These are phyloP conservation scores for Poliocrania exsul DNA, from an alignment of 2,797 vertebrate genomes.

Conservation along the genomic window DNA sequence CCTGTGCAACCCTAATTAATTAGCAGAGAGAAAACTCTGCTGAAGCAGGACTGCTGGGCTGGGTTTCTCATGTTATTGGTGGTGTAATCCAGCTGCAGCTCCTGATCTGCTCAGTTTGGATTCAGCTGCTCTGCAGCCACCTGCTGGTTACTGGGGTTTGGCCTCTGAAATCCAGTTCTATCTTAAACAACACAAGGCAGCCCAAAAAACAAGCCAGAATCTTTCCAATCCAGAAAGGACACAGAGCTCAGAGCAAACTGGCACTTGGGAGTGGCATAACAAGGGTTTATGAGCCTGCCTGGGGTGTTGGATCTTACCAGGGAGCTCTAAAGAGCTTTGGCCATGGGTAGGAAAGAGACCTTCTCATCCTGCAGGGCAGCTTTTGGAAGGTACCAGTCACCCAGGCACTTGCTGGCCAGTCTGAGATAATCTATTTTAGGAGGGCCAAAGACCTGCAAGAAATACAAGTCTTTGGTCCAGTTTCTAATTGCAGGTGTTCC, in stretches of 20 bases:
- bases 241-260: neutral
- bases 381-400: neutral
- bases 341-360: neutral
- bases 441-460: constrained; percentile 53
- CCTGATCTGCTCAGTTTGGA: neutral
- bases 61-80: neutral
- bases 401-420: neutral
- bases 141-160: neutral
- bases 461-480: constrained; percentile 19
- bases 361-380: neutral
- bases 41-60: neutral
- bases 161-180: neutral
- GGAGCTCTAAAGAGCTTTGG: neutral
- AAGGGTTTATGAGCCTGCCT: neutral
- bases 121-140: constrained; percentile 25
- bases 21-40: neutral
- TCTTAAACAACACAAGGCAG: neutral
- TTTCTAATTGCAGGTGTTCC: neutral
- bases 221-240: neutral
- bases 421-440: neutral
- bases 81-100: neutral
- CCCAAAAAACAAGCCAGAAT: neutral
- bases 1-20: neutral
- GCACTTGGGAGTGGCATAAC: fast-evolving
- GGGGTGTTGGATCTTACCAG: neutral